These are phyloP conservation scores for Pandemis heparana DNA, from an alignment of 2,888 invertebrate genomes.

Conservation along the genomic window DNA sequence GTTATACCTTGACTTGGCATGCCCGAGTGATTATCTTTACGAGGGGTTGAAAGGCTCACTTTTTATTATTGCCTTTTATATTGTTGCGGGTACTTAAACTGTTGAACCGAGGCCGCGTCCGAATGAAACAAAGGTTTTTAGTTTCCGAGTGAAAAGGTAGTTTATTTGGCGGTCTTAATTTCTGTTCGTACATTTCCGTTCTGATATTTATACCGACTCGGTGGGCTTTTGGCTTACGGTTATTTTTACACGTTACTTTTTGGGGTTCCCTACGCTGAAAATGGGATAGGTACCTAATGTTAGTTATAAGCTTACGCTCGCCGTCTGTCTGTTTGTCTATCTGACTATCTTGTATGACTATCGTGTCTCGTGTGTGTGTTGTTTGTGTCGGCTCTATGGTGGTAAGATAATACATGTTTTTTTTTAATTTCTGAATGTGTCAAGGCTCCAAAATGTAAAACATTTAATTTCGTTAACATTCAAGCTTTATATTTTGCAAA, in stretches of 20 bases:
- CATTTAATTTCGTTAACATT: too few relatives aligned
- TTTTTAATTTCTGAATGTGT: too few relatives aligned
- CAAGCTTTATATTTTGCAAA: too few relatives aligned
- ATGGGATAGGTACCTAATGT: neutral
- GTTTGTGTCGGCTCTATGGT: too few relatives aligned
- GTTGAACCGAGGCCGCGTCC: conserved; percentile 59
- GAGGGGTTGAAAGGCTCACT: conserved; percentile 79
- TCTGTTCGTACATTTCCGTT: conserved; percentile 20
- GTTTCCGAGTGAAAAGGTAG: conserved; percentile 55
- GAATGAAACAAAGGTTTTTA: conserved; percentile 63
- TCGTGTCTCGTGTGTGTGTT: too few relatives aligned
- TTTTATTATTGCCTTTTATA: conserved; percentile 76
- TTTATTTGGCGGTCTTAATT: conserved; percentile 48
- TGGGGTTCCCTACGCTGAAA: neutral
- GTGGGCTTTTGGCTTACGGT: conserved; percentile 5
- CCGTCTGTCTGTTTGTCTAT: neutral
- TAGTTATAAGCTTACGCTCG: neutral
- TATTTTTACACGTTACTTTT: neutral
- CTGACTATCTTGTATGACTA: too few relatives aligned
- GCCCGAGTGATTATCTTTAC: conserved; percentile 78
- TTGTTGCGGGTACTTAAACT: conserved; percentile 67
- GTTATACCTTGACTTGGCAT: conserved; percentile 62
- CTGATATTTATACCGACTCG: conserved; percentile 16
- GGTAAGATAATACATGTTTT: too few relatives aligned
- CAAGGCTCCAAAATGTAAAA: too few relatives aligned